A percentile compares a stretch with the other conserved stretches of the same genome.
phyloP scores from a whole-genome alignment of 2,113 vertebrate genomes.

The Prinia subflava region DNA sequence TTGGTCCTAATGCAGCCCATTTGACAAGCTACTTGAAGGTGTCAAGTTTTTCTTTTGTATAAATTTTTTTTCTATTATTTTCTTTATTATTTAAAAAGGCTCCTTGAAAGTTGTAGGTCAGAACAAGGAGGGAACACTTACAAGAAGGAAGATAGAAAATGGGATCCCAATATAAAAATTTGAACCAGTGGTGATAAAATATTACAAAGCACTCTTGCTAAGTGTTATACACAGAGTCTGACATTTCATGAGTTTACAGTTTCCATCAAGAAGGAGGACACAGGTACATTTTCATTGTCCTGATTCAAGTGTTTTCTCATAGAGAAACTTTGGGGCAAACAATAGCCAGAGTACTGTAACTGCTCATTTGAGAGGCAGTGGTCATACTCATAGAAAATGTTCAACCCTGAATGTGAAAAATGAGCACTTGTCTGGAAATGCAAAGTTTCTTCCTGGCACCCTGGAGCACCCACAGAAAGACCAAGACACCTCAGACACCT shows the following conservation, averaged over 20 bases:
- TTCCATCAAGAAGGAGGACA: neutral
- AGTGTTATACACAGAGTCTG: neutral
- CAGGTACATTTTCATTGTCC: neutral
- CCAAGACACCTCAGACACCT: neutral
- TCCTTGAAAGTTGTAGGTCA: conserved; percentile 18
- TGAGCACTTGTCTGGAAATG: neutral
- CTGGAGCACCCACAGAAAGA: neutral
- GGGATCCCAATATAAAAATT: conserved; percentile 27
- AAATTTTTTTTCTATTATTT: neutral
- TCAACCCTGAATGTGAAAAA: neutral
- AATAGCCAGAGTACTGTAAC: neutral
- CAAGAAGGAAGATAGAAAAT: conserved; percentile 50
- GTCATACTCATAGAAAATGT: neutral
- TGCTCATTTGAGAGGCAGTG: neutral
- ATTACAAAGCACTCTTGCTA: neutral
- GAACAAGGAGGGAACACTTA: neutral
- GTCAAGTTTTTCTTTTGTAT: neutral
- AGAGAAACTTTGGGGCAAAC: neutral
- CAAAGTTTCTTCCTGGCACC: neutral
- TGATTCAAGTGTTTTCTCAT: neutral
- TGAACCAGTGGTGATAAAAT: conserved; percentile 5
- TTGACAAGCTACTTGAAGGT: conserved; percentile 21
- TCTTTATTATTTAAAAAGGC: conserved; percentile 12
- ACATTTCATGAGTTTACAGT: neutral
- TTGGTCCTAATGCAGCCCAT: conserved; percentile 60